Percentiles rank a stretch among this genome's conserved stretches.
phyloP scores from a whole-genome alignment of 2,888 invertebrate species.

The Drosophila aldrichi region DNA sequence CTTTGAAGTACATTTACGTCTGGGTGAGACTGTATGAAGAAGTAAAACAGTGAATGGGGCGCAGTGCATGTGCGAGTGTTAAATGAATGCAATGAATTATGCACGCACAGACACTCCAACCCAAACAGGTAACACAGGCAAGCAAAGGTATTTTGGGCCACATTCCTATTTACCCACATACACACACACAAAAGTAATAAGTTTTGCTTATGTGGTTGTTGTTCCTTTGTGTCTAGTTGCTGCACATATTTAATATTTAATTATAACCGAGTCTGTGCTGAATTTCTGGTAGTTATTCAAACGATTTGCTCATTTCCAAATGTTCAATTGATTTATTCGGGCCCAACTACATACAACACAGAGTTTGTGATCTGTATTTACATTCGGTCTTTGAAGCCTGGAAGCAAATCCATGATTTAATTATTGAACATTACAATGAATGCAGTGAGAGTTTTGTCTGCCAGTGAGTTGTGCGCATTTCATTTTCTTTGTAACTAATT shows the following conservation, averaged over 20 bases:
- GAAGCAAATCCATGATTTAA: slow-evolving; percentile 44
- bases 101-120: slow-evolving; percentile 25
- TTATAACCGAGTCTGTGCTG: slow-evolving; percentile 24
- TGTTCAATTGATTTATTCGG: slow-evolving; percentile 61
- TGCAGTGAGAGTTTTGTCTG: slow-evolving; percentile 6
- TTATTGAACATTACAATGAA: slow-evolving; percentile 42
- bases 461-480: slow-evolving; percentile 41
- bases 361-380: slow-evolving; percentile 53
- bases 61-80: slow-evolving; percentile 62
- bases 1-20: slow-evolving; percentile 32
- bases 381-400: slow-evolving; percentile 10
- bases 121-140: slow-evolving; percentile 58
- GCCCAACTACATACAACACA: slow-evolving; percentile 45
- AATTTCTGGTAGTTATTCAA: slow-evolving; percentile 57
- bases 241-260: slow-evolving; percentile 67
- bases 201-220: neutral
- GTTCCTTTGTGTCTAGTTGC: slow-evolving; percentile 42
- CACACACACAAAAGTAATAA: slow-evolving; percentile 12
- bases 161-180: slow-evolving; percentile 34
- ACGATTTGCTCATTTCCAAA: slow-evolving; percentile 63
- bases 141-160: slow-evolving; percentile 46
- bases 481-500: slow-evolving; percentile 31
- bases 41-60: slow-evolving; percentile 34
- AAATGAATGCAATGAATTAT: slow-evolving; percentile 80
- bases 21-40: slow-evolving; percentile 52